These are phyloP conservation scores for Plebejus anna DNA, from an alignment of 2,888 invertebrate species.

Conservation along the genomic window DNA sequence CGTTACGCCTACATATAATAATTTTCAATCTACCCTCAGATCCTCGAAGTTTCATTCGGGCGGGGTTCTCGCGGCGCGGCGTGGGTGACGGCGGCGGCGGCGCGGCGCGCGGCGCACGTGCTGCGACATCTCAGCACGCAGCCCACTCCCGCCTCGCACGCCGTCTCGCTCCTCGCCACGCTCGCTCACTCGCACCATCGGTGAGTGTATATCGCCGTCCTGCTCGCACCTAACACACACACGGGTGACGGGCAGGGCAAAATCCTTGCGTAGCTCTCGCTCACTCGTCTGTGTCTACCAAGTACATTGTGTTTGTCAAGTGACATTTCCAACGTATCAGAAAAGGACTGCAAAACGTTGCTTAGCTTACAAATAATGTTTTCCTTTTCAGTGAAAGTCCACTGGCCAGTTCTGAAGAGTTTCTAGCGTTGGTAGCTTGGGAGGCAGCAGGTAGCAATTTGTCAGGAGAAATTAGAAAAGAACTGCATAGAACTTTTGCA, in stretches of 20 bases:
- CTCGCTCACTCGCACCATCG: slow-evolving; percentile 53
- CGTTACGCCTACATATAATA: no score
- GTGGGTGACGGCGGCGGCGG: slow-evolving; percentile 60
- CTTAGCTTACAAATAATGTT: background rate
- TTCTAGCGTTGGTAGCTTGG: slow-evolving; percentile 64
- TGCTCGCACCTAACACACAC: background rate
- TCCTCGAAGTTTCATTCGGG: slow-evolving; percentile 63
- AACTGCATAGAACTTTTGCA: slow-evolving; percentile 86
- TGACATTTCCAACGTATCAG: no score
- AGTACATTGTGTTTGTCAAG: no score
- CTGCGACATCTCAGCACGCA: slow-evolving; percentile 54
- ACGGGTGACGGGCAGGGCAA: no score
- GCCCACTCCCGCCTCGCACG: slow-evolving; percentile 55
- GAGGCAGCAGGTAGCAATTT: slow-evolving; percentile 65
- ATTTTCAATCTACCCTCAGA: slow-evolving; percentile 42
- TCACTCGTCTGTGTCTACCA: background rate
- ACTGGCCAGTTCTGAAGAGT: slow-evolving; percentile 64
- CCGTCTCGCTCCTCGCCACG: slow-evolving; percentile 54
- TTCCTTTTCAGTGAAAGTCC: slow-evolving; percentile 56
- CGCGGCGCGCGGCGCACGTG: slow-evolving; percentile 53
- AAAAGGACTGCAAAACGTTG: background rate
- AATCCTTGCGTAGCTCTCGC: no score
- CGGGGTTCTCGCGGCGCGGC: slow-evolving; percentile 53
- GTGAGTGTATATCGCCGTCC: slow-evolving; percentile 35
- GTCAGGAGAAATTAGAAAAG: slow-evolving; percentile 69